Evolutionary conservation across 2,113 vertebrate species (phyloP), one percentile per base, ranked within the genome.

Genomic region (Isichthys henryi): DNA sequence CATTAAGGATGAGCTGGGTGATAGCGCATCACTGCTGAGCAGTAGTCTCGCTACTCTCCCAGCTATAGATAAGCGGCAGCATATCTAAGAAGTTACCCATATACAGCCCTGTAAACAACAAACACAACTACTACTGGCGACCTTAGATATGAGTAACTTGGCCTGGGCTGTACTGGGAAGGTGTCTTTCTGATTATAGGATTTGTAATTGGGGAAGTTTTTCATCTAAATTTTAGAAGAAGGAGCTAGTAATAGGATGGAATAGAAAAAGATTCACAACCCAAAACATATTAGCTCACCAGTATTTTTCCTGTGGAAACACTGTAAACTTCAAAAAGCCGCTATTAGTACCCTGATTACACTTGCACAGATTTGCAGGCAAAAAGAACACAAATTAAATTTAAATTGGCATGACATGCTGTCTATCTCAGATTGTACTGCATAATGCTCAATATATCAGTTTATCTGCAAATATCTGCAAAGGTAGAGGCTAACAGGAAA

Each of bases 1-100:
- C 95, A 96, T 96, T 96, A 96, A 94, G 94, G 94, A 95, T 94
- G 94, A 95, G 95, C 94, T 94, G 89, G 93, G 94, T 94, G 95
- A 96, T 96, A 96, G 94, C 91, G 19, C 92, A 90, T 92, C 92
- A 90, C 89, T 48, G 66, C 92, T 62, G 62, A 89, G 89, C 92
- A 82, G 74, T 89, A 86, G 90, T 90, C 89, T 86, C 90, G 2
- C 74, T 43, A 3, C n/a, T 35, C 17, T 19, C 19, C 27, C 85
- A 56, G 45, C 43, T 17, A 23, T 0, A 86, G 92, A 93, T 93
- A 94, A 94, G 92, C 93, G 92, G 91, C 92, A 88, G 91, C 87
- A 91, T 93, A 93, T 94, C 92, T 93, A 94, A 95, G 94, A 94
- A 94, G 95, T 94, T 89, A 92, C 89, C 53, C 87, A 80, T 84